Conservation (phyloP, 37 sponge, comb jelly and placozoan genomes). For the Theonella swinhoei region DNA sequence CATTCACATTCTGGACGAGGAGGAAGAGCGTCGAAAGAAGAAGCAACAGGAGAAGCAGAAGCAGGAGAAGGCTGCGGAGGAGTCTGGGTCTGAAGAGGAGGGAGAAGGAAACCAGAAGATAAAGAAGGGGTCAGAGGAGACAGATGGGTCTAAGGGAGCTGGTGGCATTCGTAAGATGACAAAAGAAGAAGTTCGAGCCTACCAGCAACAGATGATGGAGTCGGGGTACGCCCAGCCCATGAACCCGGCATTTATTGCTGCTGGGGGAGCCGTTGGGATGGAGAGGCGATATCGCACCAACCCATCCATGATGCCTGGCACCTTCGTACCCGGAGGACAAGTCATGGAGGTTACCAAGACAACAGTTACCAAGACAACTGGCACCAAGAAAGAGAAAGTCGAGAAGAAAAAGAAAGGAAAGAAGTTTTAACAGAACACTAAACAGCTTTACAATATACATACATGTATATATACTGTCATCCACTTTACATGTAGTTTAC, state of each 20-base stretch:
- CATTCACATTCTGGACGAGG: conserved; percentile 17
- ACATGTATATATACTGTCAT: neutral
- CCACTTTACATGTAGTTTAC: too few relatives aligned
- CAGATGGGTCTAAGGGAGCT: neutral
- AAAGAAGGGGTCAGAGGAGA: neutral
- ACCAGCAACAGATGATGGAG: neutral
- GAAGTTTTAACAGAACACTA: neutral
- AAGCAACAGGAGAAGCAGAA: neutral
- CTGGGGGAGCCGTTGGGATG: neutral
- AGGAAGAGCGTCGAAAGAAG: conserved; percentile 2
- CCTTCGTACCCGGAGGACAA: neutral
- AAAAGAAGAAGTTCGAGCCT: neutral
- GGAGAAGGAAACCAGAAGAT: neutral
- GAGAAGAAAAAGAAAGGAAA: conserved; percentile 1
- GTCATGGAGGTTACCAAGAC: neutral
- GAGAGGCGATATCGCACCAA: neutral
- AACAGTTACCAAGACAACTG: neutral
- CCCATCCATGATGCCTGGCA: neutral
- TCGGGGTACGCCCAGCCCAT: neutral
- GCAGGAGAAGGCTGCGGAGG: neutral
- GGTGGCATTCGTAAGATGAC: neutral
- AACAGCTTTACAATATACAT: neutral
- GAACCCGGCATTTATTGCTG: neutral
- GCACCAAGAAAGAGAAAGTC: neutral
- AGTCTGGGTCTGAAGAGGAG: neutral